Evolutionary conservation across 1,140 invertebrate genomes (phyloP).

Genomic region (Lepidurus apus): DNA sequence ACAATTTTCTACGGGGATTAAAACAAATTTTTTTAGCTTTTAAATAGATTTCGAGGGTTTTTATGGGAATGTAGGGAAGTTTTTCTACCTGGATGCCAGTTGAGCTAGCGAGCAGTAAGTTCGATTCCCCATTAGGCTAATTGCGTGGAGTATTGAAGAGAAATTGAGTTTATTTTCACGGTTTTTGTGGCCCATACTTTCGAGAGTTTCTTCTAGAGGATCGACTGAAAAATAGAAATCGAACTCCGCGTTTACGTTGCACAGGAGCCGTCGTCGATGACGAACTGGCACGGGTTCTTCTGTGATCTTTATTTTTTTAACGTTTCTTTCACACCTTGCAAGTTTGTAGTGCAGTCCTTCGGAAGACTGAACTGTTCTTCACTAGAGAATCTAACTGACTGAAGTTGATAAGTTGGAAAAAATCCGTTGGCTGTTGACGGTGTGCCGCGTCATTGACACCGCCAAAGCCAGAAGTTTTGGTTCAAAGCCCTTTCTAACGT

Average conservation of each 20-base stretch:
- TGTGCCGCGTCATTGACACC: background rate
- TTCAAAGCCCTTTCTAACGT: background rate
- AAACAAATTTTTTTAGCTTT: too few species aligned
- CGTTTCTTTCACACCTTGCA: background rate
- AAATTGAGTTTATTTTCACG: background rate
- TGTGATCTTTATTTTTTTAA: background rate
- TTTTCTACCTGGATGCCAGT: background rate
- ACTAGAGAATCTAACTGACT: background rate
- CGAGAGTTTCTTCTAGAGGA: background rate
- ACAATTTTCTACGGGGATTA: background rate
- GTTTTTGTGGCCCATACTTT: constrained; percentile 10
- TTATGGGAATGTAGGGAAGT: background rate
- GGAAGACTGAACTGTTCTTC: background rate
- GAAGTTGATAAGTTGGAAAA: background rate
- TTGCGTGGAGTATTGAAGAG: background rate
- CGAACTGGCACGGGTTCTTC: background rate
- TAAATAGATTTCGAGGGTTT: too few species aligned
- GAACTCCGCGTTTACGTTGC: background rate
- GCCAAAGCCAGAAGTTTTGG: background rate
- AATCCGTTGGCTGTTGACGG: background rate
- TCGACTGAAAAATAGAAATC: background rate
- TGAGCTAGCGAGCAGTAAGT: background rate
- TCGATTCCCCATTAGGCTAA: background rate
- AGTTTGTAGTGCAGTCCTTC: background rate
- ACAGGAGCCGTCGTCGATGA: background rate